phyloP scores from a whole-genome alignment of 1,140 invertebrate species.

The Plutomurus gul region DNA sequence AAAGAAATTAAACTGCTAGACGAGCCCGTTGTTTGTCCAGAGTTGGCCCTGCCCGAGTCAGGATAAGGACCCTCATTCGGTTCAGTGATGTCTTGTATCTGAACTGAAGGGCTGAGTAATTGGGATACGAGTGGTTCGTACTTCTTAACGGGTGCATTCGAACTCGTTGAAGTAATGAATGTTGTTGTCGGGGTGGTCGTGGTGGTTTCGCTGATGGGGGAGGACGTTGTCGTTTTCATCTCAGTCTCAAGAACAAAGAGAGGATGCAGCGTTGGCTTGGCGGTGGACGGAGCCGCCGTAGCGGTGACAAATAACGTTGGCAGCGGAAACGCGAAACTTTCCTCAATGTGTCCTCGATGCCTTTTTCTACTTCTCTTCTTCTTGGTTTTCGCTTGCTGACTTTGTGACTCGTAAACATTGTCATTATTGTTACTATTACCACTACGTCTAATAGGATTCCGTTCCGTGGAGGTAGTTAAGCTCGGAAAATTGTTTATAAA shows the following conservation, averaged over 20 bases:
- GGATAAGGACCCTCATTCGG: background rate
- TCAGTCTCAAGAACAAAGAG: constrained; percentile 30
- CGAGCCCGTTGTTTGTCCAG: background rate
- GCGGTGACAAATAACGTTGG: background rate
- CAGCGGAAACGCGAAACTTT: background rate
- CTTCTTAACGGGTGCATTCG: background rate
- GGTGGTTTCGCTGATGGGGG: background rate
- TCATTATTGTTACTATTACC: background rate
- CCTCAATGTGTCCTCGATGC: background rate
- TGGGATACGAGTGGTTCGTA: background rate
- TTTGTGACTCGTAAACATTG: background rate
- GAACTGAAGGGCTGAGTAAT: background rate
- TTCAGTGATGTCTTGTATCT: background rate
- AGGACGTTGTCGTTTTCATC: background rate
- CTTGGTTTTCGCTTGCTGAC: background rate
- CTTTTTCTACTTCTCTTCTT: constrained; percentile 17
- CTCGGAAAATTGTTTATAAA: constrained; percentile 23
- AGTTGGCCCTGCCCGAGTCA: background rate
- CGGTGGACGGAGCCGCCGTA: background rate
- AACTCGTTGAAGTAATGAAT: background rate
- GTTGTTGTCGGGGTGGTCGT: background rate
- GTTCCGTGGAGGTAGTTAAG: constrained; percentile 4
- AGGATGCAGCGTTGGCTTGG: constrained; percentile 36
- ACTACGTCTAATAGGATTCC: background rate
- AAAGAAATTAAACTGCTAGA: background rate